These are phyloP conservation scores for Tautogolabrus adspersus DNA, from an alignment of 2,113 vertebrate genomes.

Conservation along the genomic window DNA sequence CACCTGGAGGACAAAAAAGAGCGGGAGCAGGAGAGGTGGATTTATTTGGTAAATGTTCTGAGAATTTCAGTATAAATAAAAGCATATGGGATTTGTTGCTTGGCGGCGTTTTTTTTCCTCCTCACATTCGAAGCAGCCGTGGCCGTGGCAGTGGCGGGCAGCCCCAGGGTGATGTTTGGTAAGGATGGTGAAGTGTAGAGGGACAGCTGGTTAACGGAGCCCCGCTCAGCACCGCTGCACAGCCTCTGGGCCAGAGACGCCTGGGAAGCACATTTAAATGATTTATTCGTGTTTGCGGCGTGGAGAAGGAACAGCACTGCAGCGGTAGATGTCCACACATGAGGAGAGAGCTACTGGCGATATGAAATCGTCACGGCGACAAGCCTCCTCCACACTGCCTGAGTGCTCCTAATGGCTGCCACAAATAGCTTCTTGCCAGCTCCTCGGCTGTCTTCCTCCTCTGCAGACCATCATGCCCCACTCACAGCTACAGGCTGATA, in stretches of 20 bases:
- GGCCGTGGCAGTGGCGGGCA: slow-evolving; percentile 87
- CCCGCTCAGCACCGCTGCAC: slow-evolving; percentile 84
- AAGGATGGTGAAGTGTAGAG: slow-evolving; percentile 94
- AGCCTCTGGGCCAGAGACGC: slow-evolving; percentile 88
- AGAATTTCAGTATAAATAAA: background rate
- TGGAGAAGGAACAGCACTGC: background rate
- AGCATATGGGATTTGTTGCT: background rate
- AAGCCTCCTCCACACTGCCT: slow-evolving; percentile 56
- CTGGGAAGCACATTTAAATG: slow-evolving; percentile 77
- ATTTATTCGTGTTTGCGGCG: slow-evolving; percentile 50
- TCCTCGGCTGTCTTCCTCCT: slow-evolving; percentile 48
- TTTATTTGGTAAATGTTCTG: background rate
- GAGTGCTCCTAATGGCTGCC: slow-evolving; percentile 65
- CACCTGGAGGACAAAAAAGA: slow-evolving; percentile 78
- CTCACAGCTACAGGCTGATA: slow-evolving; percentile 19
- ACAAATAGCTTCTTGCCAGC: slow-evolving; percentile 58
- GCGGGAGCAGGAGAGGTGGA: fast-evolving
- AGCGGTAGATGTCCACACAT: slow-evolving; percentile 3
- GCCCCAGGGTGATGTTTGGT: slow-evolving; percentile 95
- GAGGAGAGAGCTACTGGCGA: slow-evolving; percentile 11
- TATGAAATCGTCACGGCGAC: slow-evolving; percentile 26
- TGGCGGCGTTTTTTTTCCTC: slow-evolving; percentile 1
- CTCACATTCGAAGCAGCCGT: slow-evolving; percentile 79
- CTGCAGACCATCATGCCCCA: slow-evolving; percentile 46
- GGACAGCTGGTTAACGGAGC: slow-evolving; percentile 89